Conservation (phyloP, 2,113 vertebrate genomes). For the Rhinolophus ferrumequinum region DNA sequence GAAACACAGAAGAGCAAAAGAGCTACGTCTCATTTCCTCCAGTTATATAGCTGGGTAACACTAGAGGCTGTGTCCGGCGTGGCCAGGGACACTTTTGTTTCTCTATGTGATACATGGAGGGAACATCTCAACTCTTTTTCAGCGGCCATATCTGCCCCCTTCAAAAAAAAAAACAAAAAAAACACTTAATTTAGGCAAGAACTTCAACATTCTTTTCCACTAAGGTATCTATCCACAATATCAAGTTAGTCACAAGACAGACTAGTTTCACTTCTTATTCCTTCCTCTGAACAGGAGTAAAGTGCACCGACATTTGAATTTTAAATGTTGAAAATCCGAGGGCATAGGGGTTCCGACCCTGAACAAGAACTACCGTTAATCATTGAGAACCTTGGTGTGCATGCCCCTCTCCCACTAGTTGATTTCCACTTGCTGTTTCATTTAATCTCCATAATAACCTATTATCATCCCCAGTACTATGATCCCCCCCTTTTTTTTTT, state of each 20-base stretch:
- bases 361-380: not conserved
- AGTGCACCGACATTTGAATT: not conserved
- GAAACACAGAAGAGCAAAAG: not conserved
- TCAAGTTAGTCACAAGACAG: constrained; percentile 9
- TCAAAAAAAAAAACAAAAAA: not conserved
- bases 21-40: not conserved
- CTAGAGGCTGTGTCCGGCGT: not conserved
- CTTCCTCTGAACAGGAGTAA: not conserved
- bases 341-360: not conserved
- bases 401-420: not conserved
- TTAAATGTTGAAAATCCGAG: constrained; percentile 11
- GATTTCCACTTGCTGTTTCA: not conserved
- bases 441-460: not conserved
- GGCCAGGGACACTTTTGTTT: not conserved
- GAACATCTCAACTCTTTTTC: not conserved
- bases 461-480: not conserved
- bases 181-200: not conserved
- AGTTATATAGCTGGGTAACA: not conserved
- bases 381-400: not conserved
- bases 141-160: not conserved
- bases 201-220: constrained; percentile 10
- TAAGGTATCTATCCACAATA: constrained; percentile 9
- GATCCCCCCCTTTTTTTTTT: not conserved
- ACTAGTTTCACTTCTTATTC: constrained; percentile 23
- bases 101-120: not conserved